These are phyloP conservation scores for Cairina moschata DNA, from an alignment of 2,113 vertebrate genomes.

Conservation along the genomic window DNA sequence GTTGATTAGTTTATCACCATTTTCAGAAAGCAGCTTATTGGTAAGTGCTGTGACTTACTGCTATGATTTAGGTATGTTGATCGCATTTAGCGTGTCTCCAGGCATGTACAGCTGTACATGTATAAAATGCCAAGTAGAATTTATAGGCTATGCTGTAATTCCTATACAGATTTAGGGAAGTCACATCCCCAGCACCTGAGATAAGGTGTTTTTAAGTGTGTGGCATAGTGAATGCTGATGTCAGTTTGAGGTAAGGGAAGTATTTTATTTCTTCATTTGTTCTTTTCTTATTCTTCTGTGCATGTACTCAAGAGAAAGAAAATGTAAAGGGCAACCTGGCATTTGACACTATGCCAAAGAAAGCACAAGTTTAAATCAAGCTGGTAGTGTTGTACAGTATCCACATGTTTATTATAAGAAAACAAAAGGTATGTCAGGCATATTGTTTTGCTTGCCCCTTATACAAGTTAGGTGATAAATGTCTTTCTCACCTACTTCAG, in stretches of 20 bases:
- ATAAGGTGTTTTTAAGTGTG: not conserved
- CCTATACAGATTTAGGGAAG: not conserved
- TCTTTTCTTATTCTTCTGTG: not conserved
- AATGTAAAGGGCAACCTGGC: not conserved
- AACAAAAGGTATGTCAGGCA: not conserved
- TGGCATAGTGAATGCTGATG: not conserved
- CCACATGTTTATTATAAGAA: rapidly evolving
- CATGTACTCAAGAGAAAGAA: not conserved
- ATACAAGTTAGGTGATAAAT: not conserved
- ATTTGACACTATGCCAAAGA: not conserved
- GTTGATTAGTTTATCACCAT: not conserved
- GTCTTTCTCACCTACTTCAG: rapidly evolving
- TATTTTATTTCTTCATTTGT: not conserved
- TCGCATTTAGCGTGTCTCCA: not conserved
- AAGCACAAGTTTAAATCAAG: not conserved
- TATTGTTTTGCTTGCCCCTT: not conserved
- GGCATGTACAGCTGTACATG: not conserved
- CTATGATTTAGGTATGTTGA: not conserved
- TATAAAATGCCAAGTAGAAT: not conserved
- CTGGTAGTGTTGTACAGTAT: not conserved
- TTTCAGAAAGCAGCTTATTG: not conserved
- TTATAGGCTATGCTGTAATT: not conserved
- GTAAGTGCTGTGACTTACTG: not conserved
- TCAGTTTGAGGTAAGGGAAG: not conserved
- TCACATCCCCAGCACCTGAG: not conserved